phyloP scores from a whole-genome alignment of 1,140 invertebrate species.

The Pristionchus pacificus region DNA sequence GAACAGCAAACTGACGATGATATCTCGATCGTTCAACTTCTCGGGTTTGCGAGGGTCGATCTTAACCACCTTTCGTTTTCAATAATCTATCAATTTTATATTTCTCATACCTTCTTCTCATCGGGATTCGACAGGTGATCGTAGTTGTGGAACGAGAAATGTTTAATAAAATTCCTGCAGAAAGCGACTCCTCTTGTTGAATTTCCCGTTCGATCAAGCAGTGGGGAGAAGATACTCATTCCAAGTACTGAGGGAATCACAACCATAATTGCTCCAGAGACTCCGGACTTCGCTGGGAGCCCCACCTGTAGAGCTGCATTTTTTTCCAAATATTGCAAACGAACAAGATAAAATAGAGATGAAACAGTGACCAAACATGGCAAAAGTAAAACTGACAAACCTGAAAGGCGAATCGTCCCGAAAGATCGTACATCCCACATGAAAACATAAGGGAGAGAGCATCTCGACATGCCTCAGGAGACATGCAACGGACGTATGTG shows the following conservation, averaged over 20 bases:
- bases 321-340: no score
- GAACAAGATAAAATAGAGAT: no score
- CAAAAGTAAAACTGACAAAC: constrained; percentile 59
- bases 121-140: constrained; percentile 87
- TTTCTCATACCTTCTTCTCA: constrained; percentile 78
- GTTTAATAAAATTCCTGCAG: constrained; percentile 73
- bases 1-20: constrained; percentile 96
- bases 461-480: constrained; percentile 60
- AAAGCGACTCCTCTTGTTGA: constrained; percentile 84
- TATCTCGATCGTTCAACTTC: constrained; percentile 82
- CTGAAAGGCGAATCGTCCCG: constrained; percentile 93
- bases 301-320: constrained; percentile 72
- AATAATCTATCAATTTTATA: no score
- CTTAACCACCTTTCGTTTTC: no score
- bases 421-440: constrained; percentile 94
- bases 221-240: constrained; percentile 88
- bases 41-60: constrained; percentile 69
- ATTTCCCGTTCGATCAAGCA: constrained; percentile 80
- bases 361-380: no score
- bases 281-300: constrained; percentile 91
- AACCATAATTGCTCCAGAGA: constrained; percentile 83
- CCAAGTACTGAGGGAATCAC: constrained; percentile 96
- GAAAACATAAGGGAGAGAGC: constrained; percentile 81
- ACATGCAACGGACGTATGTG: constrained; percentile 80
- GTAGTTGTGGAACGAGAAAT: constrained; percentile 94